Evolutionary conservation across 1,140 invertebrate species (phyloP), one percentile per base, ranked within the genome.

Genomic region (Stenopsyche tienmushanensis): DNA sequence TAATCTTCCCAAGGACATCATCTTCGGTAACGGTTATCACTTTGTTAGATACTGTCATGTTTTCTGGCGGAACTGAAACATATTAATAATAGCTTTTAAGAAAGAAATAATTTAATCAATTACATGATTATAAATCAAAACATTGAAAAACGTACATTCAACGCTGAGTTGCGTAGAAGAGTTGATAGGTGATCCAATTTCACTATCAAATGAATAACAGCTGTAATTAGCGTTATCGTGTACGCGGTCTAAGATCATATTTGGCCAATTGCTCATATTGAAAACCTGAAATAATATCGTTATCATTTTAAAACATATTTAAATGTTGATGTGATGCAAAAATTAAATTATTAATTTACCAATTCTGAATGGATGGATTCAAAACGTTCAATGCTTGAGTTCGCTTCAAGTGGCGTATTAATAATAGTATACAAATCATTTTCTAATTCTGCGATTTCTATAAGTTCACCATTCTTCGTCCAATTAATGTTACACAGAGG

Each of bases 201-300:
- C 73, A 75, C 94, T 95, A 3, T 80, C 78, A 9, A 84, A 88
- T 54, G 90, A 92, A 45, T 85, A 80, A 76, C 93, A 96, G 15
- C 89, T 91, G 75, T 94, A 96, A 73, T 89, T 89, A 9, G 89
- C 88, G 71, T 90, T 90, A 77, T 93, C 90, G 1, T 83, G 78
- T 17, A 85, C 77, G 10, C 90, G 85, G 70, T 93, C 88, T 44
- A 96, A 82, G 71, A 88, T 85, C 49, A 86, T 82, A 34, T 85
- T 84, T 0, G 92, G 86, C 91, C 92, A 94, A 41, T 87, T 87
- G 1, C 86, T 83, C 83, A 95, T 87, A 79, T 94, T 95, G 81
- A 82, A 85, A 64, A 83, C 76, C 83, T 85, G 73, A 17, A 59
- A 60, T n/a, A 34, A 49, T 18, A 41, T 15, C 5, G 2, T 58